Evolutionary conservation across 2,888 invertebrate genomes (phyloP), one percentile per base, ranked within the genome.

Genomic region (Zaprionus bogoriensis): DNA sequence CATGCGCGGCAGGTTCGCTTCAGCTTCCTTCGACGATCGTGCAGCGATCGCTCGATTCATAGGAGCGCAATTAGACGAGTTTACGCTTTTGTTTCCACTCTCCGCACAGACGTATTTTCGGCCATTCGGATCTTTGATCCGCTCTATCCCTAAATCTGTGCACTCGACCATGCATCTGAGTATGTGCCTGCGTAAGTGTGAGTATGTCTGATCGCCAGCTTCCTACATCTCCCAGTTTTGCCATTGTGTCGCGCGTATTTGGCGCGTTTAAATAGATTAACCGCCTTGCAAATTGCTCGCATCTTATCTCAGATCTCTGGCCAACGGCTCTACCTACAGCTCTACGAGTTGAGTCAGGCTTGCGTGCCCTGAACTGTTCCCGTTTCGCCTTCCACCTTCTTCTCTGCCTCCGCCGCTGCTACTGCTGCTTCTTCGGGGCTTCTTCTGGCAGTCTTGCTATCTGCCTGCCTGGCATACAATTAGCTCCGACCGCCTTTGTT

Each of bases 201-300:
- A 6, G 12, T 30, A 10, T 4, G 10, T 27, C 9, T 27, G 27
- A 27, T 3, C 9, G 4, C 39, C 60, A 47, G 63, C 62, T 66
- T 64, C 60, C 28, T 46, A 41, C 41, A 12, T 28, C 4, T 42
- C 55, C 17, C 32, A 30, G 48, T 59, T 32, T 75, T 67, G 47
- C 70, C 70, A 73, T 88, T 88, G 80, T 81, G 76, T 76, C 79
- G 74, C 74, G 75, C 77, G 87, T 82, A 87, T 88, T 89, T 90
- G 87, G 86, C 87, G 88, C 88, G 83, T 87, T 90, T 91, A 91
- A 91, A 90, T 88, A 91, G 91, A 91, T 91, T 91, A 90, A 90
- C 90, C 89, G 90, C 91, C 90, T 90, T 87, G 89, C 88, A 89
- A 89, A 88, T 90, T 90, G 88, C 82, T 81, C 75, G 73, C 62